These are phyloP conservation scores for Erebia palarica DNA, from an alignment of 2,888 invertebrate genomes.

Conservation along the genomic window DNA sequence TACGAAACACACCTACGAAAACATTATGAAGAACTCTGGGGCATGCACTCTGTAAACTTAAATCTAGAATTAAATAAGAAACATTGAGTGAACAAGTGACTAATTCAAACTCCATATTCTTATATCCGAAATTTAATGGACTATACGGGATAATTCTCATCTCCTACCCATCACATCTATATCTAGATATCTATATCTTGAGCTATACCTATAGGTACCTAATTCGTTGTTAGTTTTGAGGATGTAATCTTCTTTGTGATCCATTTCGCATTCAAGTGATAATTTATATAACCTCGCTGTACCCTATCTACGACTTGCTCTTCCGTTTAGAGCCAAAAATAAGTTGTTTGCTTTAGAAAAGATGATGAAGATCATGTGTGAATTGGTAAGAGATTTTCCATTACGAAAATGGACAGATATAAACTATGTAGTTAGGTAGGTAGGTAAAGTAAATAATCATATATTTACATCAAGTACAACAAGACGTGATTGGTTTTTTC, in stretches of 20 bases:
- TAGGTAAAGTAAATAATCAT: no score
- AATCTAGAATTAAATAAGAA: no score
- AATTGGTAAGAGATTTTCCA: neutral
- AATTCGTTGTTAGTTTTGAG: slow-evolving; percentile 5
- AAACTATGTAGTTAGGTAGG: neutral
- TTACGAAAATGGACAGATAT: neutral
- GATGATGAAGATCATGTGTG: no score
- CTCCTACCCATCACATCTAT: no score
- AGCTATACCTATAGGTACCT: neutral
- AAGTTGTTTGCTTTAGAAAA: neutral
- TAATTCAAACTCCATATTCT: no score
- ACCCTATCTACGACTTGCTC: neutral
- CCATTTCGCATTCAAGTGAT: slow-evolving; percentile 17
- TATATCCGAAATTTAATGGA: neutral
- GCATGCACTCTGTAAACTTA: no score
- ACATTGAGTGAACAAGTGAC: no score
- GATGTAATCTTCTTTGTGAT: slow-evolving; percentile 6
- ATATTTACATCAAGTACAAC: neutral
- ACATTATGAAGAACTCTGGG: no score
- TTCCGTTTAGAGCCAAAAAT: neutral
- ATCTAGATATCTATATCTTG: no score
- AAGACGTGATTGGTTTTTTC: slow-evolving; percentile 5
- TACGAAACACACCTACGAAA: no score
- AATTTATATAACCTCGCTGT: slow-evolving; percentile 16
- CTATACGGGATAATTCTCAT: neutral